A percentile compares a stretch with the other conserved stretches of the same genome.
Conservation (phyloP, 2,113 vertebrate genomes). For the Butastur rufipennis region DNA sequence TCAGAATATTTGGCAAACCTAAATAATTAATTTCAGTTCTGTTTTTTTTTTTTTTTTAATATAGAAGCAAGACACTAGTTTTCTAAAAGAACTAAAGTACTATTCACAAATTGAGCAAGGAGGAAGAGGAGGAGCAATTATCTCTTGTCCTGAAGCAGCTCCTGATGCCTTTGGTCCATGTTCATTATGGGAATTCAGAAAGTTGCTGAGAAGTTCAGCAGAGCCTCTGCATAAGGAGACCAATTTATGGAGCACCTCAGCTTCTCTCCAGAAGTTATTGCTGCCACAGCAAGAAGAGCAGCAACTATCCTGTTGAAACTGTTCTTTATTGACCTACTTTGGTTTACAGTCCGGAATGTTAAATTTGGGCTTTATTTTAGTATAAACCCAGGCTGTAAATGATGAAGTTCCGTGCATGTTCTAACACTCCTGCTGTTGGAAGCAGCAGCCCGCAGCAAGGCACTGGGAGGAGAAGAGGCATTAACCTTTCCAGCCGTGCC, state of each 20-base stretch:
- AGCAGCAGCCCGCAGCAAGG: background rate
- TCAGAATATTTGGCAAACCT: slow-evolving; percentile 34
- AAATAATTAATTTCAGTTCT: slow-evolving; percentile 31
- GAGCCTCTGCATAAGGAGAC: background rate
- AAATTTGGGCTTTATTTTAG: background rate
- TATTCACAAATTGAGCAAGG: background rate
- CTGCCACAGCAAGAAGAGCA: background rate
- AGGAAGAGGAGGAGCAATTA: background rate
- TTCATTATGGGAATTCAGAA: background rate
- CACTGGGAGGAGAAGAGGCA: background rate
- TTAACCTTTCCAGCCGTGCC: background rate
- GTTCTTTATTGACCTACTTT: background rate
- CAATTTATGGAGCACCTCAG: background rate
- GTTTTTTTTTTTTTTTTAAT: background rate
- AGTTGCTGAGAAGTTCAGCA: background rate
- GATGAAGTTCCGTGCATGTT: fast-evolving
- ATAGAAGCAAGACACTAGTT: background rate
- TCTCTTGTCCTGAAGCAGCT: background rate
- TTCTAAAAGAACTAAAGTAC: background rate
- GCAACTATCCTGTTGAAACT: background rate
- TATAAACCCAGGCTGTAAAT: background rate
- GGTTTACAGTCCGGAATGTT: background rate
- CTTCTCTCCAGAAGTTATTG: background rate
- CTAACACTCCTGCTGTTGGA: background rate
- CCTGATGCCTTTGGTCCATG: background rate